These are phyloP conservation scores for Colinus virginianus DNA, from an alignment of 2,113 vertebrate species.

Conservation along the genomic window DNA sequence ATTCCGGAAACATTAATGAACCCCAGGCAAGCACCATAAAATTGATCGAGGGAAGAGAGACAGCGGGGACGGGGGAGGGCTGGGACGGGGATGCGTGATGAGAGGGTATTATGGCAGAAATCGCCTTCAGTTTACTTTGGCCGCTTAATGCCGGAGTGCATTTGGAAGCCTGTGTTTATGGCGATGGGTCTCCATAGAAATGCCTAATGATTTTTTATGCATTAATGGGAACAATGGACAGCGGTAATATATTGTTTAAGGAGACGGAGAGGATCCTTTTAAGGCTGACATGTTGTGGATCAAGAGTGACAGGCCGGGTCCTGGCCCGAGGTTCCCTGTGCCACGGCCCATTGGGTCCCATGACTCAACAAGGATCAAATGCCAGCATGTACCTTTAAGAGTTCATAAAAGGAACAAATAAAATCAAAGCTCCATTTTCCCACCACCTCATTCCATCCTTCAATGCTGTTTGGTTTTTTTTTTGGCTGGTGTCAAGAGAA, in stretches of 20 bases:
- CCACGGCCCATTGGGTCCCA: not conserved
- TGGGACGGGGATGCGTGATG: slow-evolving; percentile 25
- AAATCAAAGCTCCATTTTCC: not conserved
- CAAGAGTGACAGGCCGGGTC: slow-evolving; percentile 8
- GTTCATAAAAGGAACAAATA: not conserved
- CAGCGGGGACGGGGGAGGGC: slow-evolving; percentile 31
- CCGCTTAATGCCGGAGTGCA: slow-evolving; percentile 50
- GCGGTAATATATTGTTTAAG: slow-evolving; percentile 58
- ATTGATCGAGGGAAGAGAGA: slow-evolving; percentile 80
- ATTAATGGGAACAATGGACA: slow-evolving; percentile 72
- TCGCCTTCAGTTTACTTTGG: slow-evolving; percentile 45
- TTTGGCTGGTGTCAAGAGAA: not conserved
- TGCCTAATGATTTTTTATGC: slow-evolving; percentile 79
- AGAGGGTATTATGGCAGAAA: slow-evolving; percentile 44
- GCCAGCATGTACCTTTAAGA: not conserved
- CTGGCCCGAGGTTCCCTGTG: not conserved
- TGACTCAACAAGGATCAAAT: not conserved
- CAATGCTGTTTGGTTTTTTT: not conserved
- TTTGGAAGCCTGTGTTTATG: slow-evolving; percentile 70
- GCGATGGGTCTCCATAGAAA: slow-evolving; percentile 71
- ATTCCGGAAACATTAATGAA: slow-evolving; percentile 82
- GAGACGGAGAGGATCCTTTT: slow-evolving; percentile 67
- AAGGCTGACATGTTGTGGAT: slow-evolving; percentile 67
- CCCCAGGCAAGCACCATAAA: slow-evolving; percentile 82
- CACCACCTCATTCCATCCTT: not conserved